phyloP scores from a whole-genome alignment of 2,113 vertebrate species.

The Ictalurus punctatus region DNA sequence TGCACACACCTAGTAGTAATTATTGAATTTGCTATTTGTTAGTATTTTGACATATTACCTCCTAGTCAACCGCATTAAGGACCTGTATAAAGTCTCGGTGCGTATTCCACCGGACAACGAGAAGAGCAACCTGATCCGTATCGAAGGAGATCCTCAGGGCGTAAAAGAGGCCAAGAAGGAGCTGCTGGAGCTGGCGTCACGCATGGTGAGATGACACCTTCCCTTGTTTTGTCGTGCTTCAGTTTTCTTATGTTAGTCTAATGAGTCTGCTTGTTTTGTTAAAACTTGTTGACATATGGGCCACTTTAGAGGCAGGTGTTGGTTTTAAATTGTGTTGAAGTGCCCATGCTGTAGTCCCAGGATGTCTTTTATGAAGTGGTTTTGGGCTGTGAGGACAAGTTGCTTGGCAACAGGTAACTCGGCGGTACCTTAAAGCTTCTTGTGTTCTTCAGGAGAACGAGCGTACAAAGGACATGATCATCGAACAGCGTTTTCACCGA shows the following conservation, averaged over 20 bases:
- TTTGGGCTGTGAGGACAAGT: not conserved
- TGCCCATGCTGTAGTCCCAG: not conserved
- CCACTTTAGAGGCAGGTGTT: not conserved
- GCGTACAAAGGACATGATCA: conserved; percentile 98
- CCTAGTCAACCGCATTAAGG: conserved; percentile 98
- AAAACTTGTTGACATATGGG: not conserved
- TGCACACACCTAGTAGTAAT: not conserved
- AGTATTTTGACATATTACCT: not conserved
- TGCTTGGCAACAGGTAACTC: conserved; percentile 25
- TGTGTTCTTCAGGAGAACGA: conserved; percentile 85
- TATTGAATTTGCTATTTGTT: not conserved
- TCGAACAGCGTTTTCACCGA: conserved; percentile 97
- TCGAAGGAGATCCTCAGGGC: conserved; percentile 96
- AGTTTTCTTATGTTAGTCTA: not conserved
- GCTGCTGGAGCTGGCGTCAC: conserved; percentile 94
- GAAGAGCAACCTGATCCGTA: conserved; percentile 95
- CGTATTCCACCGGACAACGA: conserved; percentile 97
- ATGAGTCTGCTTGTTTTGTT: not conserved
- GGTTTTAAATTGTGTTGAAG: not conserved
- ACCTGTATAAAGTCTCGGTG: conserved; percentile 96
- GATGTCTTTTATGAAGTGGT: not conserved
- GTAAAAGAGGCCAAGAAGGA: conserved; percentile 98
- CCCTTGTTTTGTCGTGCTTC: not conserved
- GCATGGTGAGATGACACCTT: conserved; percentile 80
- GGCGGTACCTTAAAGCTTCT: conserved; percentile 9